Base-by-base conservation (phyloP, 1,140 invertebrate genomes). In the Cataglyphis hispanica region DNA sequence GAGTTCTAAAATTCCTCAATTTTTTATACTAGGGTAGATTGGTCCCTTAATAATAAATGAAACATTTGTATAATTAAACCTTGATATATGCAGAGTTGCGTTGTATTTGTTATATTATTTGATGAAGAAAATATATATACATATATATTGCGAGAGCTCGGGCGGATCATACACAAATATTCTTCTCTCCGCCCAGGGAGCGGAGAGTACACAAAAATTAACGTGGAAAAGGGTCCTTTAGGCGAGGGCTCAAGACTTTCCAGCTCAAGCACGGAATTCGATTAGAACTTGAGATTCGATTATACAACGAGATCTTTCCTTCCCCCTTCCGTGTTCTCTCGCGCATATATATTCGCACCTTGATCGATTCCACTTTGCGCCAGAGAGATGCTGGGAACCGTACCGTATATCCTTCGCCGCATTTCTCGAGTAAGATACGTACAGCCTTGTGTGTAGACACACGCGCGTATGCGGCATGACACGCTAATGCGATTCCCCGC, bases 401-500 rank as follows among this genome's bases (percentile, higher is more conserved):
- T 60, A 60, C 37, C 78, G 25, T 37, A 64, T 58, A 50, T 19
- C 46, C 46, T 8, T 25, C 10, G 31, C 8, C 37, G 56, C 67
- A 83, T 83, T 83, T 83, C 78, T 74, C 78, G 11, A 4, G 25
- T 46, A 88, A 76, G 87, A 74, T 53, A 46, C 11, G 40, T 31
- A 40, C 7, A 46, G 50, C 10, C 56, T 72, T 61, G 64, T 25
- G 10, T 25, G 25, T 53, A 37, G 50, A 46, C 46, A 67, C 40
- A 8, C 31, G 25, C 67, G 60, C 25, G 76, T 58, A 85, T 27
- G 78, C 43, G 27, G 11, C n/a, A 25, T 83, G 88, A 77, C 67
- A 86, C 27, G 74, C 31, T 89, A 89, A 89, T 86, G 61, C 75
- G 60, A 89, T 77, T 88, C 83, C 46, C 69, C 19, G 56, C 22